Base-by-base conservation (phyloP, 2,113 vertebrate genomes). In the Hassar affinis region DNA sequence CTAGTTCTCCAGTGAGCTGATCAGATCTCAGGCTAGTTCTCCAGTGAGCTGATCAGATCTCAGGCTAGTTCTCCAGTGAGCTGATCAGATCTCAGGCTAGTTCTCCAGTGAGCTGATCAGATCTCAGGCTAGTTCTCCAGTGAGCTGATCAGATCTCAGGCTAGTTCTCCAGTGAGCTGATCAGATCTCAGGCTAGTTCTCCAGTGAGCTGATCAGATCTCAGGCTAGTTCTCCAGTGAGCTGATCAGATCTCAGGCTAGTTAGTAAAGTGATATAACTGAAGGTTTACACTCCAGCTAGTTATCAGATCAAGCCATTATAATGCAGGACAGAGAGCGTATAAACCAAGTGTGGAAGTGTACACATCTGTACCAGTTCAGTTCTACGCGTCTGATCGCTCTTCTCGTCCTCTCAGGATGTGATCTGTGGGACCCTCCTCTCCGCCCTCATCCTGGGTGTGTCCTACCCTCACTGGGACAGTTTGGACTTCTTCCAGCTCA, bases 381-480 rank as follows among this genome's bases (percentile, higher is more conserved):
- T 35, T 35, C 2, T 54, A 42, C n/a, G 42, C 8, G 35, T 51
- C 25, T 83, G 0, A 27, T 56, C 30, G 4, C 38, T 77, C 22
- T 85, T 66, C 86, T 7, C 88, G 79, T 86, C 54, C 85, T 90
- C 84, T 1, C 91, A 99, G 98, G 98, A 99, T 1, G 97, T 99
- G 80, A 92, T 98, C 0, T 95, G 95, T 0, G 98, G 98, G 1
- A 88, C 90, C 0, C 64, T 96, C 61, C 93, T 98, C 84, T 96
- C 97, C 0, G 91, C 87, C 0, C 0, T 90, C 64, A 82, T 99
- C 85, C 81, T 98, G 0, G 9, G 85, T 20, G 20, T 95, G 49
- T 92, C 95, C 49, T 96, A 94, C 81, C 97, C 97, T 0, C 89
- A 88, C 42, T 99, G 97, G 98, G 93, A 96, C 33, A 56, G 88